These are phyloP conservation scores for Myrmecophaga tridactyla DNA, from an alignment of 2,113 vertebrate species.

Conservation along the genomic window DNA sequence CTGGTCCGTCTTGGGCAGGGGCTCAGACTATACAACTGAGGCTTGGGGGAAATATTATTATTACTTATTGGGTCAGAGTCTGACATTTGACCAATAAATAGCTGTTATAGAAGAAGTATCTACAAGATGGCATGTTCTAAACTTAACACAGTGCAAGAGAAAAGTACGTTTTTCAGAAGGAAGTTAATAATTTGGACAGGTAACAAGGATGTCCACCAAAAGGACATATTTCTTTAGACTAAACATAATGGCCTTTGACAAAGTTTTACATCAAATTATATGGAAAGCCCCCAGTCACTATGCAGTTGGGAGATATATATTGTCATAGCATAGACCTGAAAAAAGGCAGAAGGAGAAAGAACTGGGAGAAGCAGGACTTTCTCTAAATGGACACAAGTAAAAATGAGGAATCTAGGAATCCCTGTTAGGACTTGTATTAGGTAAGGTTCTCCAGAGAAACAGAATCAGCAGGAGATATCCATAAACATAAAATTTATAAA, in stretches of 20 bases:
- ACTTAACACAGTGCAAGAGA: not conserved
- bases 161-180: not conserved
- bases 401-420: not conserved
- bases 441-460: no score
- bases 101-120: not conserved
- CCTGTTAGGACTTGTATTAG: not conserved
- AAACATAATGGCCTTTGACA: not conserved
- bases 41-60: not conserved
- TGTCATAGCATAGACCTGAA: not conserved
- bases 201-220: not conserved
- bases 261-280: not conserved
- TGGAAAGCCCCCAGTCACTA: not conserved
- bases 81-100: not conserved
- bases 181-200: not conserved
- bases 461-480: no score
- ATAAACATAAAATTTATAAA: no score
- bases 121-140: not conserved
- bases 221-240: not conserved
- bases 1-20: not conserved
- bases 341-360: not conserved
- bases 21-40: not conserved
- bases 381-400: not conserved
- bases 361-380: not conserved
- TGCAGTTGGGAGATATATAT: not conserved
- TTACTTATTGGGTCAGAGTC: not conserved